A percentile compares a stretch with the other conserved stretches of the same genome.
Evolutionary conservation across 2,113 vertebrate genomes (phyloP).

Genomic region (Thryonomys swinderianus): DNA sequence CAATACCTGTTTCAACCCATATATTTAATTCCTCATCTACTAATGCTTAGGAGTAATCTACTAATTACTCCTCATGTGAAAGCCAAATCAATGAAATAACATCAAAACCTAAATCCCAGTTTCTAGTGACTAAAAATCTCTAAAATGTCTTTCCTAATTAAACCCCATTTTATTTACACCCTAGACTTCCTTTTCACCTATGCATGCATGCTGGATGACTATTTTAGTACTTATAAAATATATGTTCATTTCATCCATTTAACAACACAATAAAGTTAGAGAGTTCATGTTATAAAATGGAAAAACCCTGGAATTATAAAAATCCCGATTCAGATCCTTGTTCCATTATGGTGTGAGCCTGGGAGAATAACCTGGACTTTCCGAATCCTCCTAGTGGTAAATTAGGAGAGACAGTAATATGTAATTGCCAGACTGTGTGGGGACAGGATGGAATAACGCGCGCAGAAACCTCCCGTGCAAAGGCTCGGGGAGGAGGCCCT

Average conservation of each 20-base stretch:
- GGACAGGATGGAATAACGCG: neutral
- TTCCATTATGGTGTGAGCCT: neutral
- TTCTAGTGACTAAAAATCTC: conserved; percentile 10
- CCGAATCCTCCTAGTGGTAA: neutral
- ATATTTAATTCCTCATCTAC: no score
- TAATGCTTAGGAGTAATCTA: no score
- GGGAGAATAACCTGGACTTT: neutral
- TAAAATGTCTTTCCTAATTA: neutral
- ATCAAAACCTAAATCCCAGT: neutral
- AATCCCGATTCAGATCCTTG: neutral
- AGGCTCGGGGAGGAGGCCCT: neutral
- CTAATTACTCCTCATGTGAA: no score
- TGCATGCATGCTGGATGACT: neutral
- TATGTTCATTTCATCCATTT: neutral
- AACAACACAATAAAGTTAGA: neutral
- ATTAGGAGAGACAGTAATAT: neutral
- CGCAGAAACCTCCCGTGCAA: neutral
- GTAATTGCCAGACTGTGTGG: neutral
- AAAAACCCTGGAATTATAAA: neutral
- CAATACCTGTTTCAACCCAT: neutral
- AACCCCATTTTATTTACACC: neutral
- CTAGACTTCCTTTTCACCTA: neutral
- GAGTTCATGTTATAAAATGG: neutral
- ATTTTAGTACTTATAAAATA: neutral
- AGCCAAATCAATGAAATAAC: neutral